phyloP scores from a whole-genome alignment of 1,140 invertebrate genomes.

The Ectropis grisescens region DNA sequence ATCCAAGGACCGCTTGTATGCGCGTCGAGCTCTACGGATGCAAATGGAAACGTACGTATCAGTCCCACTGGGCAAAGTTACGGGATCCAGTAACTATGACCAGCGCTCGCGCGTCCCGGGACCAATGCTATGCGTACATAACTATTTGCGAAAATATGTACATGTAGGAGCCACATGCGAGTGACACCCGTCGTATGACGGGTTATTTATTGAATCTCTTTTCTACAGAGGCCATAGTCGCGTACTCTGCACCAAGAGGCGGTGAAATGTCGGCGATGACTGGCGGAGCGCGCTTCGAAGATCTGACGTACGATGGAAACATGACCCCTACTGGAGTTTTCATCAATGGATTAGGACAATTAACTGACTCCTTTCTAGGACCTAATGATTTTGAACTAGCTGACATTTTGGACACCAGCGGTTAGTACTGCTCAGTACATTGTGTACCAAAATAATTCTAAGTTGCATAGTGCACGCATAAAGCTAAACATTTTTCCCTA shows the following conservation, averaged over 20 bases:
- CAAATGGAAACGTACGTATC: conserved; percentile 84
- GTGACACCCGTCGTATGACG: too few relatives aligned
- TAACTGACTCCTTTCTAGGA: conserved; percentile 78
- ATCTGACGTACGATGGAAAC: conserved; percentile 89
- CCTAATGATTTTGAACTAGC: conserved; percentile 72
- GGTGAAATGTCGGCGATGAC: conserved; percentile 80
- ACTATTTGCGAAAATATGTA: too few relatives aligned
- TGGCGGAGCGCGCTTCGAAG: conserved; percentile 85
- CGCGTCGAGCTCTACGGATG: conserved; percentile 92
- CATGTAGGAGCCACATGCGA: too few relatives aligned
- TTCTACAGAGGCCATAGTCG: conserved; percentile 79
- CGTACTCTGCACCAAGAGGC: conserved; percentile 85
- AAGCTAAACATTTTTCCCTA: too few relatives aligned
- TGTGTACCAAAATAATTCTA: too few relatives aligned
- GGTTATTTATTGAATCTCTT: conserved; percentile 28
- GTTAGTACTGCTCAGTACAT: conserved; percentile 24
- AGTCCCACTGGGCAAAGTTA: background rate
- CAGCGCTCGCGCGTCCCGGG: too few relatives aligned
- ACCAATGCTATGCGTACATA: too few relatives aligned
- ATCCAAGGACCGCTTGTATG: conserved; percentile 92
- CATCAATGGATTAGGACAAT: conserved; percentile 85
- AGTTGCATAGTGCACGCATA: too few relatives aligned
- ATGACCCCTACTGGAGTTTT: conserved; percentile 73
- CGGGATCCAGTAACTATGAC: too few relatives aligned
- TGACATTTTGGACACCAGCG: conserved; percentile 65